Evolutionary conservation across 2,797 vertebrate species (phyloP).

Genomic region (Rachycentron canadum): DNA sequence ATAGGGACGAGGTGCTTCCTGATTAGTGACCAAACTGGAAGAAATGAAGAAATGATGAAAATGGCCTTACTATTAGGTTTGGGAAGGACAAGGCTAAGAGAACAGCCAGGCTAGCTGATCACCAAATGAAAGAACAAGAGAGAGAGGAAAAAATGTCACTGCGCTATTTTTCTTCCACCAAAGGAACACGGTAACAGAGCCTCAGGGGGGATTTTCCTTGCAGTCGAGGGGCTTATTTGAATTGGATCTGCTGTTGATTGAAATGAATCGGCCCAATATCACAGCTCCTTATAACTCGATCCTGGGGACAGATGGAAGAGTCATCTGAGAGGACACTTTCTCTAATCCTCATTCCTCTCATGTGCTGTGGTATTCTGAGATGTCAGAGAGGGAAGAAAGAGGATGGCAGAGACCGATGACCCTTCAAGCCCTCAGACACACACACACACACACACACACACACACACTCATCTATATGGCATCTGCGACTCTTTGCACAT

Average conservation of each 20-base stretch:
- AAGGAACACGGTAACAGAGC: slow-evolving; percentile 62
- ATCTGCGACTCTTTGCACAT: slow-evolving; percentile 41
- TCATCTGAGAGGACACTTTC: slow-evolving; percentile 83
- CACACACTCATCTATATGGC: slow-evolving; percentile 30
- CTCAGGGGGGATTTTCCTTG: slow-evolving; percentile 73
- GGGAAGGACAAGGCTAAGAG: slow-evolving; percentile 54
- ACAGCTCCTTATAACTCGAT: slow-evolving; percentile 84
- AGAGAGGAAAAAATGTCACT: slow-evolving; percentile 40
- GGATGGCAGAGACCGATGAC: slow-evolving; percentile 70
- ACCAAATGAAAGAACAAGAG: slow-evolving; percentile 46
- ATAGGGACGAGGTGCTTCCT: slow-evolving; percentile 83
- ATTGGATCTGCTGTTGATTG: slow-evolving; percentile 84
- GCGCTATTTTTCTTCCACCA: slow-evolving; percentile 57
- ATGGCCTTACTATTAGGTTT: slow-evolving; percentile 62
- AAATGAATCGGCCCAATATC: slow-evolving; percentile 83
- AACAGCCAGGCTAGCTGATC: slow-evolving; percentile 42
- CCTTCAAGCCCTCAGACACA: slow-evolving; percentile 47
- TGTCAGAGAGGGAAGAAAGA: slow-evolving; percentile 64
- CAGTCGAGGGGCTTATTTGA: slow-evolving; percentile 78
- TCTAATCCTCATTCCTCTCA: slow-evolving; percentile 82
- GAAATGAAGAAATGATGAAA: slow-evolving; percentile 67
- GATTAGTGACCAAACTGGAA: slow-evolving; percentile 78
- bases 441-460: slow-evolving; percentile 15
- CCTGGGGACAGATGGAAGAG: slow-evolving; percentile 83
- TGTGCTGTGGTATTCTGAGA: slow-evolving; percentile 78